These are phyloP conservation scores for Pinna nobilis DNA, from an alignment of 1,140 invertebrate species.

Conservation along the genomic window DNA sequence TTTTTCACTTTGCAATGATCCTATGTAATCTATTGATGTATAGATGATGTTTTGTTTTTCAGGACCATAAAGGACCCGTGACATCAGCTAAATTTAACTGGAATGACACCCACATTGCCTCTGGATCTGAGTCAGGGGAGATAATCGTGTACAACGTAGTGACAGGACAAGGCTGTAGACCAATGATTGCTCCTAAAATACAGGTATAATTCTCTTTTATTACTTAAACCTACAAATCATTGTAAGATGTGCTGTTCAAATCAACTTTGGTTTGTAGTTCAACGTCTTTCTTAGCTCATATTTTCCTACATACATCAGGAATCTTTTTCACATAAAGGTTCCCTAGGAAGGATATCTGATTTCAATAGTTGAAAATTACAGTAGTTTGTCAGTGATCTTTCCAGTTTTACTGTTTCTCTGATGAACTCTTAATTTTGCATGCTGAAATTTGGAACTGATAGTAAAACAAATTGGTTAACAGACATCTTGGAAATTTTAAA, in stretches of 20 bases:
- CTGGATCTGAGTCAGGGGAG: conserved; percentile 69
- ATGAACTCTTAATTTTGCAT: too few species aligned
- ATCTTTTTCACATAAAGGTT: too few species aligned
- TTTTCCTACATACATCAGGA: too few species aligned
- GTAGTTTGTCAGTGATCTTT: too few species aligned
- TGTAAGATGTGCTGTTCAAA: not conserved
- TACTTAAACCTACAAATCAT: not conserved
- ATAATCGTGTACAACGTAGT: conserved; percentile 71
- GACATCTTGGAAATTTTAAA: too few species aligned
- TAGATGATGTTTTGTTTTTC: conserved; percentile 17
- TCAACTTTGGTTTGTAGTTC: not conserved
- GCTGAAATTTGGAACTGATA: too few species aligned
- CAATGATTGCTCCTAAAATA: conserved; percentile 62
- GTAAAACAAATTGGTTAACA: too few species aligned
- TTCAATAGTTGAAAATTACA: too few species aligned
- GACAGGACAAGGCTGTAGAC: conserved; percentile 65
- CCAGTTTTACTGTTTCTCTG: too few species aligned
- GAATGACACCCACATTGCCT: conserved; percentile 69
- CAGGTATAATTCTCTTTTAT: too few species aligned
- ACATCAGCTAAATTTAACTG: conserved; percentile 67
- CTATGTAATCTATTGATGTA: not conserved
- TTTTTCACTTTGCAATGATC: not conserved
- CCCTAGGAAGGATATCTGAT: too few species aligned
- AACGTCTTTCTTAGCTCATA: not conserved
- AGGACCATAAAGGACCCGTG: conserved; percentile 69